A percentile compares a stretch with the other conserved stretches of the same genome.
These are phyloP conservation scores for Alectura lathami DNA, from an alignment of 2,113 vertebrate genomes.

Conservation along the genomic window DNA sequence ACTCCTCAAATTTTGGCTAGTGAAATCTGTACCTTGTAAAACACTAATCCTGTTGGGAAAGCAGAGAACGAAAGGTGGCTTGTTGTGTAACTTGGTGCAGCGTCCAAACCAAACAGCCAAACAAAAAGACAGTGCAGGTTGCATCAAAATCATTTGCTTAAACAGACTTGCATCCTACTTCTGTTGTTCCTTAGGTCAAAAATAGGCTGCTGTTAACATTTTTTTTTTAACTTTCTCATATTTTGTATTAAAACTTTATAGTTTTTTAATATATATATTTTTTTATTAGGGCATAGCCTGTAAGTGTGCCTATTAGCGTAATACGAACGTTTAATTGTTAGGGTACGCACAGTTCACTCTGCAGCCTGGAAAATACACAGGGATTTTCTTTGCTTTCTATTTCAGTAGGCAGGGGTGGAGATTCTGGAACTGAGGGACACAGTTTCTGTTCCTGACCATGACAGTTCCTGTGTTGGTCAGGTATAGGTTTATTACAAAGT, in stretches of 20 bases:
- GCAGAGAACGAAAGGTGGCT: background rate
- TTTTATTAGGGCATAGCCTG: background rate
- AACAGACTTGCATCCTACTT: background rate
- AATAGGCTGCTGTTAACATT: background rate
- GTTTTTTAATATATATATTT: too few relatives aligned
- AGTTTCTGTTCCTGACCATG: background rate
- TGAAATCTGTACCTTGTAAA: background rate
- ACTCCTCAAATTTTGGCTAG: background rate
- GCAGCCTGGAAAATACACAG: background rate
- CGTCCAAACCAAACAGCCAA: accelerated
- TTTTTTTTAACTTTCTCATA: background rate
- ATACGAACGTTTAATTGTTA: background rate
- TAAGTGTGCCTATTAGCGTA: background rate
- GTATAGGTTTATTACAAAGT: background rate
- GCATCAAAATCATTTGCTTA: background rate
- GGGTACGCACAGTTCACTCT: background rate
- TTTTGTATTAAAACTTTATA: background rate
- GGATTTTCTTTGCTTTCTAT: background rate
- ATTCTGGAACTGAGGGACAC: background rate
- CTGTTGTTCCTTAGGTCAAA: background rate
- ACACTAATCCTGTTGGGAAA: background rate
- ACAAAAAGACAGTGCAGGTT: background rate
- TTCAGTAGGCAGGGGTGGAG: background rate
- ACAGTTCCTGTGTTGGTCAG: background rate
- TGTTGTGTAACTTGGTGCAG: background rate